Evolutionary conservation across 2,888 invertebrate genomes (phyloP), one percentile per base, ranked within the genome.

Genomic region (Vandiemenella viatica): DNA sequence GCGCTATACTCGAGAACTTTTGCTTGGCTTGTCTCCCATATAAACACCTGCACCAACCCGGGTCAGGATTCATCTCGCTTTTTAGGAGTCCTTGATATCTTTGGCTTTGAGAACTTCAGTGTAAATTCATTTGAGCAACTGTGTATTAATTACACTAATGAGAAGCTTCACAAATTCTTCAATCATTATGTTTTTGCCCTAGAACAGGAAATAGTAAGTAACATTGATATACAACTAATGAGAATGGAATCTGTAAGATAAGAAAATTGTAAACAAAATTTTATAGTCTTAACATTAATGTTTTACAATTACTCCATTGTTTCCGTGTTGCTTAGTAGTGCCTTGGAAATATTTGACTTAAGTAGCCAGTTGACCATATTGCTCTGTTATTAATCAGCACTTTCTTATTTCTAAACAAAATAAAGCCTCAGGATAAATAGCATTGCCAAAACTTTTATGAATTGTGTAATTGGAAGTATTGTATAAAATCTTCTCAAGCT

Each of bases 151-250:
- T 92, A 90, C 67, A 89, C 91, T 0, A 92, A 92, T 63, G 91
- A 92, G 66, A 92, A 92, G 65, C 73, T 92, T 26, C 92, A 92
- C 64, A 89, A 89, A 71, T 92, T 93, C 72, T 95, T 95, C 69
- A 93, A 93, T 69, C 91, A 93, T 63, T 92, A 93, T 62, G 92
- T 95, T 20, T 93, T 95, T 62, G 89, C 91, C 1, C 65, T 93
- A 56, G 93, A 95, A 65, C 92, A 91, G 67, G 87, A 90, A 69
- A 83, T 89, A 63, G 90, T 91, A 68, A 80, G 87, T 78, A 57
- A 26, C 13, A 13, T 26, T 26, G 26, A 13, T n/a, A n/a, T n/a
- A n/a, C n/a, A n/a, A n/a, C n/a, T n/a, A n/a, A n/a, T n/a, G n/a
- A n/a, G n/a, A n/a, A n/a, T n/a, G n/a, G n/a, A n/a, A n/a, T n/a